Conservation (phyloP, 2,888 invertebrate genomes). For the Scaptomyza flava region DNA sequence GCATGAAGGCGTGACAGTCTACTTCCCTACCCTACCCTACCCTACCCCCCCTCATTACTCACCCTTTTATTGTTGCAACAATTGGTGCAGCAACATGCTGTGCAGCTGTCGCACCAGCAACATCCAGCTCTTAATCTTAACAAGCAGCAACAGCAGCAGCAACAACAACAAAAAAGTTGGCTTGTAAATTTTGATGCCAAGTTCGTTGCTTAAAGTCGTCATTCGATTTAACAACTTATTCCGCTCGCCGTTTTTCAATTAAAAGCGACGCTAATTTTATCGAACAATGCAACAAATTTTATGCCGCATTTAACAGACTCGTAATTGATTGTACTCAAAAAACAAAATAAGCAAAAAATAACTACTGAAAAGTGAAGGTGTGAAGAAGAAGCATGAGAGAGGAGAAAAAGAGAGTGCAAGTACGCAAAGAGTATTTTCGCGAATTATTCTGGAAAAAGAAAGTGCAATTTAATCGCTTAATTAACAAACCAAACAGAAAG, state of each 20-base stretch:
- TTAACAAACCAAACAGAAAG: constrained; percentile 32
- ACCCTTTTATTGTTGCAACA: constrained; percentile 1
- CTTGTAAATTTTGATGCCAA: neutral
- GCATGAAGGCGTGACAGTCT: constrained; percentile 34
- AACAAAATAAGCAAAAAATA: neutral
- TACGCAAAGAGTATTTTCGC: constrained; percentile 7
- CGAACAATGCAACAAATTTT: constrained; percentile 54
- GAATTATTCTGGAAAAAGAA: constrained; percentile 52
- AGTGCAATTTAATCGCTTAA: constrained; percentile 68
- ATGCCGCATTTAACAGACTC: constrained; percentile 69
- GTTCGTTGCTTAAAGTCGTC: constrained; percentile 55
- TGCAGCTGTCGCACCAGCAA: constrained; percentile 25
- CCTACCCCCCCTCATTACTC: neutral
- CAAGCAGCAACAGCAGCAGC: constrained; percentile 14
- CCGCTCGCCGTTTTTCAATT: constrained; percentile 52
- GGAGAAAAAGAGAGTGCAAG: neutral
- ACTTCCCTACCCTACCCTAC: neutral
- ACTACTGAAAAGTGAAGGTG: constrained; percentile 49
- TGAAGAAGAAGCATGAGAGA: constrained; percentile 37
- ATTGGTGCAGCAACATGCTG: constrained; percentile 51
- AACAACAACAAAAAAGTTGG: neutral
- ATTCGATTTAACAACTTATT: constrained; percentile 26
- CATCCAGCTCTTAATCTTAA: constrained; percentile 17
- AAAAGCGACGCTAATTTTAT: constrained; percentile 48
- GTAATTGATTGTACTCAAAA: constrained; percentile 74